These are phyloP conservation scores for Chironomus tentans DNA, from an alignment of 2,888 invertebrate genomes.

Conservation along the genomic window DNA sequence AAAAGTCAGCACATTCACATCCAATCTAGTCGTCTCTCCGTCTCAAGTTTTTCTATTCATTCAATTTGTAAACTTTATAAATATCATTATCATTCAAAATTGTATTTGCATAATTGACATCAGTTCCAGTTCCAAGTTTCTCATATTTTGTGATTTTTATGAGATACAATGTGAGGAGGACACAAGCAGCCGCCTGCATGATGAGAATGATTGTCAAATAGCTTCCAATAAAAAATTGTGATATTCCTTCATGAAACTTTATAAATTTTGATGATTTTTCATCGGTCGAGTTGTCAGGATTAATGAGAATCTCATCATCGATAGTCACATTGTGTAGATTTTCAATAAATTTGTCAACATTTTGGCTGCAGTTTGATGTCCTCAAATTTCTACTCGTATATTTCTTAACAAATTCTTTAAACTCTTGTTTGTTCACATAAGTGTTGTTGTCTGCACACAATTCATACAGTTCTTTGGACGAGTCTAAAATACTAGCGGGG, in stretches of 20 bases:
- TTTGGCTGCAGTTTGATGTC: background rate
- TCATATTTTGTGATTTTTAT: conserved; percentile 23
- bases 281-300: background rate
- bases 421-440: background rate
- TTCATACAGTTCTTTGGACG: background rate
- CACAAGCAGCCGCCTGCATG: conserved; percentile 5
- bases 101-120: conserved; percentile 24
- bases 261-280: background rate
- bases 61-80: conserved; percentile 21
- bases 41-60: background rate
- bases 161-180: conserved; percentile 8
- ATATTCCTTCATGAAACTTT: conserved; percentile 15
- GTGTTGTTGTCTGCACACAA: conserved; percentile 16
- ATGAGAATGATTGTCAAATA: conserved; percentile 8
- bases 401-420: background rate
- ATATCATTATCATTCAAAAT: conserved; percentile 24
- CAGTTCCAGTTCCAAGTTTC: conserved; percentile 12
- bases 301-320: background rate
- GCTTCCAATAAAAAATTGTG: conserved; percentile 24
- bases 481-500: background rate
- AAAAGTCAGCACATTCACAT: too few species aligned
- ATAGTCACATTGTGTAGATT: background rate
- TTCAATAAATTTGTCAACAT: conserved; percentile 13
- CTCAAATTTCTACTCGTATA: background rate
- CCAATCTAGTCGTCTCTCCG: background rate